Evolutionary conservation across 37 sponge, comb jelly and placozoan species (phyloP), one percentile per base, ranked within the genome.

Genomic region (Ianthella basta): DNA sequence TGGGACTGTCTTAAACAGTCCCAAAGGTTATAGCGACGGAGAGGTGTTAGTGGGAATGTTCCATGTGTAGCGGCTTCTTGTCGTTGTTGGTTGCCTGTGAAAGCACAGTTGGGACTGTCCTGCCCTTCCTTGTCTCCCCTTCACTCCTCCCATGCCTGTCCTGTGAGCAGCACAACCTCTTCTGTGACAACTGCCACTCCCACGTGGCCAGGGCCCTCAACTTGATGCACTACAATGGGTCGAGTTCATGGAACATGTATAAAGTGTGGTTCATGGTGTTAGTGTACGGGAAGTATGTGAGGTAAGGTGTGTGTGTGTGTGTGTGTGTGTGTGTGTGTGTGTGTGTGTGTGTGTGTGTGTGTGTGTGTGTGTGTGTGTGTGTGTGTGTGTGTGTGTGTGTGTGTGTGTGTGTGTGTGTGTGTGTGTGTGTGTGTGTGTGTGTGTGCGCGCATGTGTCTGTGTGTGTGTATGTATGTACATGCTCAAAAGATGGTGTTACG

Each of bases 151-250:
- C 50, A 3, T 63, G 13, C 20, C 24, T 79, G 5, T 55, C 13
- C 18, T 30, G 50, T 72, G 5, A 44, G 13, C 86, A 97, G 98
- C 99, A 98, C 83, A 98, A 98, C 40, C 85, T 98, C 61, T 94
- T 69, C 65, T 98, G 99, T 91, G 97, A 98, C 78, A 98, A 98
- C 75, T 98, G 99, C 72, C 99, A 98, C 88, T 98, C 99, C 0
- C 99, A 98, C 60, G 97, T 96, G 32, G 99, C 97, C 34, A 75
- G 88, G 53, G 91, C 99, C 0, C 88, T 98, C 41, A 98, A 98
- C 80, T 93, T 98, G 77, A 96, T 96, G 99, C 36, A 85, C 32
- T 98, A 96, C 60, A 84, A 91, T 33, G 91, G 93, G 41, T 96
- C 95, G 29, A 80, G 80, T 34, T 86, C 86, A 33, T 98, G 99